Conservation (phyloP, 2,113 vertebrate genomes). For the Hydropotes inermis region DNA sequence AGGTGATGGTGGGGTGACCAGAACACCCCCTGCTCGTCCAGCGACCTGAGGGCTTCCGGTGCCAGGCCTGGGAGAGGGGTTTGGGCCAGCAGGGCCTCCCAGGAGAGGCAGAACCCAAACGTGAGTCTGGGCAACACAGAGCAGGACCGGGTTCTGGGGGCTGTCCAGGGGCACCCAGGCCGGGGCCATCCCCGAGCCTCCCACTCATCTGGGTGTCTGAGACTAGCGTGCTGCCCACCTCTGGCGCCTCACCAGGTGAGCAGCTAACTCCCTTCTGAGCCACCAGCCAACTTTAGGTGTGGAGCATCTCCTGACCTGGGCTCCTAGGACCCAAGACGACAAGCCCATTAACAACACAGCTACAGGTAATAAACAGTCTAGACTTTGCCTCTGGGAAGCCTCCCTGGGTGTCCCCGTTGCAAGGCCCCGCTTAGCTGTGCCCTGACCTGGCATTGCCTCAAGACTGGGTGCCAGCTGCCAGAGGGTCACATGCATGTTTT, state of each 20-base stretch:
- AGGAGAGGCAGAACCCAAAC: accelerated
- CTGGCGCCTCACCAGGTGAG: not conserved
- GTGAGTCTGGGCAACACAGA: not conserved
- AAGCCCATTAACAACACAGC: not conserved
- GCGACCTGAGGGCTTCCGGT: accelerated
- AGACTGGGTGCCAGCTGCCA: not conserved
- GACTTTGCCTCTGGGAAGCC: not conserved
- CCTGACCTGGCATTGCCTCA: not conserved
- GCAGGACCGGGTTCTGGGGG: not conserved
- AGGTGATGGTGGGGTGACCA: not conserved
- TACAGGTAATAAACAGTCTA: no score
- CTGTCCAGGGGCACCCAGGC: accelerated
- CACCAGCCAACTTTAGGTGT: not conserved
- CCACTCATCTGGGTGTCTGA: not conserved
- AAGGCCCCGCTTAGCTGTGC: not conserved
- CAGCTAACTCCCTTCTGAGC: not conserved
- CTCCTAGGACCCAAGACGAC: not conserved
- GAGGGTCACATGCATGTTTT: accelerated
- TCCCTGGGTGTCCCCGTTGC: not conserved
- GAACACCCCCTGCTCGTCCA: no score
- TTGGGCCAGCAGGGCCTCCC: not conserved
- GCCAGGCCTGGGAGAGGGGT: not conserved
- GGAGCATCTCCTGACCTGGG: not conserved
- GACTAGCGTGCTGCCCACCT: not conserved
- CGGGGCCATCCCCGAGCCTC: accelerated